Conservation (phyloP, 1,140 invertebrate species). For the Drosophila grimshawi region DNA sequence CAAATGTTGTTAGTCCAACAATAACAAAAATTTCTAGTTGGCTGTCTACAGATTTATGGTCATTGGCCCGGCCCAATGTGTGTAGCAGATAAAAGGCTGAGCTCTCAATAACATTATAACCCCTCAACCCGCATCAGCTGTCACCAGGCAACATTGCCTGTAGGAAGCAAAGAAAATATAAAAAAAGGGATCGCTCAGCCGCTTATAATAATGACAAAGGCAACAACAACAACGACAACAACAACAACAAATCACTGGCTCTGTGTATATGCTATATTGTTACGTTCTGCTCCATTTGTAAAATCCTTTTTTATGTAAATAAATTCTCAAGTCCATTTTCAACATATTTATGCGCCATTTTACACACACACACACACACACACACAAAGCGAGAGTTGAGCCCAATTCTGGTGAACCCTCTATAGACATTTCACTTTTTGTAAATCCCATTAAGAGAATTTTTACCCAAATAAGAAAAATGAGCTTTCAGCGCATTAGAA, state of each 20-base stretch:
- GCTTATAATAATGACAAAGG: constrained; percentile 79
- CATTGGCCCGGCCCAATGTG: constrained; percentile 53
- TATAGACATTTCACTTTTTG: constrained; percentile 35
- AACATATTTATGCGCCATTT: constrained; percentile 83
- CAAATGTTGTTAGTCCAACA: constrained; percentile 30
- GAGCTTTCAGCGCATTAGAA: constrained; percentile 79
- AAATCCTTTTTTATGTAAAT: constrained; percentile 82
- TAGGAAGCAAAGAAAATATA: background rate
- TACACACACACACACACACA: constrained; percentile 55
- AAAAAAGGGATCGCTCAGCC: constrained; percentile 70
- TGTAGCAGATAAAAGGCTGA: constrained; percentile 56
- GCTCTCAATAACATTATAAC: constrained; percentile 37
- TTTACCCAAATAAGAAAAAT: constrained; percentile 76
- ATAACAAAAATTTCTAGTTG: constrained; percentile 11
- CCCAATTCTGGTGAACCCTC: constrained; percentile 29
- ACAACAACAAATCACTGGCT: constrained; percentile 69
- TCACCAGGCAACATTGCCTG: constrained; percentile 56
- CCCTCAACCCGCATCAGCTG: constrained; percentile 33
- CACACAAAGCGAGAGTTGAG: background rate
- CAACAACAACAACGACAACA: constrained; percentile 60
- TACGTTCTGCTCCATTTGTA: constrained; percentile 65
- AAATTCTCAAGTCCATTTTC: constrained; percentile 81
- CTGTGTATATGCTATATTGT: constrained; percentile 40
- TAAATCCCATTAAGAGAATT: constrained; percentile 78
- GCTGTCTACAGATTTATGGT: constrained; percentile 57